Base-by-base conservation (phyloP, 2,797 vertebrate genomes). In the Pristis pectinata region DNA sequence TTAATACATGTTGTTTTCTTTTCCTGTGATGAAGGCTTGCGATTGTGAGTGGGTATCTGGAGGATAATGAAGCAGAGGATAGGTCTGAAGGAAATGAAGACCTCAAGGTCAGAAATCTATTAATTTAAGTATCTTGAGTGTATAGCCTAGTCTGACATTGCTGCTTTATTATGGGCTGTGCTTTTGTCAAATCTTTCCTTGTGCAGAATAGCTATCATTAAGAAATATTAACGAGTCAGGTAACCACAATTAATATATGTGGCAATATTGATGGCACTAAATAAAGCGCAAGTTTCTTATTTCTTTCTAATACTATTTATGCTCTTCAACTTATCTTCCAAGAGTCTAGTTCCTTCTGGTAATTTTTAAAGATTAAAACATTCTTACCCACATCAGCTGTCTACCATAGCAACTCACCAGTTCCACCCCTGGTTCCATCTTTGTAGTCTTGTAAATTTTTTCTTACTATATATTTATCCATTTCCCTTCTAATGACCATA, bases 11-110 rank as follows among this genome's bases (percentile, higher is more conserved):
- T 22, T 22, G n/a, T 6, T 91, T 64, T 91, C 10, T 64, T n/a
- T n/a, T 7, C 77, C 77, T 44, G 22, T 67, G 41, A 74, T 2
- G 22, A 94, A 94, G 92, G 92, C 92, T 94, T 72, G 92, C 92
- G 17, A 49, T 76, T n/a, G 44, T 94, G 1, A 74, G 67, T 76
- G 30, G 70, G 5, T 49, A 94, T 94, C 41, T 94, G 92, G 67
- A 94, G 5, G 92, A 76, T 30, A 92, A 94, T 15, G 92, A 56
- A 70, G 44, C 27, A 30, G 92, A 76, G 13, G 92, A 93, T 44
- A 70, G 64, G 59, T 67, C 1, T 41, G 64, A 72, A 53, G 92
- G 44, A 76, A 74, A 56, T 94, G 72, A 53, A 17, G 34, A 56
- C 27, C 44, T 53, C 44, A 94, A 94, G 92, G 92, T 94, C 27